phyloP scores from a whole-genome alignment of 1,140 invertebrate genomes.

The Drosophila lowei region DNA sequence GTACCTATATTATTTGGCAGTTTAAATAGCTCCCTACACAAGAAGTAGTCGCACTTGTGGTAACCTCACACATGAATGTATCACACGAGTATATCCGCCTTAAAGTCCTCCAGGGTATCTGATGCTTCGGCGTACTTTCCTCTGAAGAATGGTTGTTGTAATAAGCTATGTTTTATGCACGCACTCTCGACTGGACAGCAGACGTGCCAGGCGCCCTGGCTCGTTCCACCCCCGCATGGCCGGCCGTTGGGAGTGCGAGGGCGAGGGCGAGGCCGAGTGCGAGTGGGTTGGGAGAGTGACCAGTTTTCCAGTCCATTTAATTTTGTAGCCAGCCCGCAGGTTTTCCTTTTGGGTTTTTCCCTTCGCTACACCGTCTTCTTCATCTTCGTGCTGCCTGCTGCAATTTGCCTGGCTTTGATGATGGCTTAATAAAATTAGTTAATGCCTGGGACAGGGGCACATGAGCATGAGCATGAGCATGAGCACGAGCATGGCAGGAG shows the following conservation, averaged over 20 bases:
- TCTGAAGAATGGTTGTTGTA: slow-evolving; percentile 48
- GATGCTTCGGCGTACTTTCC: too few species aligned
- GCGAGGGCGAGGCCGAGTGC: background rate
- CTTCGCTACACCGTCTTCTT: background rate
- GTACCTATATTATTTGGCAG: too few species aligned
- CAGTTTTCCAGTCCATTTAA: slow-evolving; percentile 79
- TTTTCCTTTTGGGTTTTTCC: slow-evolving; percentile 43
- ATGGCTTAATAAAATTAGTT: slow-evolving; percentile 69
- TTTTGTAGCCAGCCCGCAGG: slow-evolving; percentile 69
- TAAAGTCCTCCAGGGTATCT: too few species aligned
- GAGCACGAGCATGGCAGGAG: too few species aligned
- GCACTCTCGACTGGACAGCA: slow-evolving; percentile 50
- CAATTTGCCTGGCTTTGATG: slow-evolving; percentile 53
- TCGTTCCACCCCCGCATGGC: slow-evolving; percentile 8
- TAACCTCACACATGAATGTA: too few species aligned
- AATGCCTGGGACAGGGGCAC: slow-evolving; percentile 25
- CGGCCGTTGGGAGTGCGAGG: background rate
- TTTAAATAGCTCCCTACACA: too few species aligned
- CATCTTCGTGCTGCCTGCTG: slow-evolving; percentile 3
- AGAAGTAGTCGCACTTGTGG: too few species aligned
- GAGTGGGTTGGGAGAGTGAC: slow-evolving; percentile 31
- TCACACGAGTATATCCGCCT: too few species aligned
- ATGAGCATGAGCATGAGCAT: background rate
- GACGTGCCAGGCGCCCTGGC: background rate
- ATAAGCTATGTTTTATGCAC: slow-evolving; percentile 78